These are phyloP conservation scores for Catocala sponsa DNA, from an alignment of 2,888 invertebrate species.

Conservation along the genomic window DNA sequence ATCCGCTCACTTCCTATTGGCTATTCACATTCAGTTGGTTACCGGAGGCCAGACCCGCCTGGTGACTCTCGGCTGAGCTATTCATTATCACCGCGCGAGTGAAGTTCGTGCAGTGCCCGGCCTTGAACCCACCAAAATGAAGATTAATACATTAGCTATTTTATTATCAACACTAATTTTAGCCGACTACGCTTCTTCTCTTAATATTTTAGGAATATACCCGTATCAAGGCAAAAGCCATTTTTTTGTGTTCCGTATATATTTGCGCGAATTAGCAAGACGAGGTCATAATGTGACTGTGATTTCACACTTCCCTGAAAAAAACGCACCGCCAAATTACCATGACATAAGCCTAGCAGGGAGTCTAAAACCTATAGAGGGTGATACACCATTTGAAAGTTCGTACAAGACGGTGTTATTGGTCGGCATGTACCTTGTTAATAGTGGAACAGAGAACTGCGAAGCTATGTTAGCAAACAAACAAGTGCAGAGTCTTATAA, in stretches of 20 bases:
- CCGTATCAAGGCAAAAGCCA: slow-evolving; percentile 91
- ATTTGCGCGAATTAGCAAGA: slow-evolving; percentile 87
- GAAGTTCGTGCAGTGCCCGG: slow-evolving; percentile 7
- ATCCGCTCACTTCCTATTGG: neutral
- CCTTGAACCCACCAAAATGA: slow-evolving; percentile 51
- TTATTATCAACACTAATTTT: slow-evolving; percentile 50
- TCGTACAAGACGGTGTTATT: slow-evolving; percentile 60
- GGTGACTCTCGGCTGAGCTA: slow-evolving; percentile 5
- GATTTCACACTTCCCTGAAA: slow-evolving; percentile 89
- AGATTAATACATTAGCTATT: slow-evolving; percentile 38
- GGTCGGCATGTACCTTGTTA: slow-evolving; percentile 54
- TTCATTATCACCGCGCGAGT: neutral
- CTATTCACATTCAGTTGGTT: slow-evolving; percentile 23
- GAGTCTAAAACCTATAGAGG: slow-evolving; percentile 58
- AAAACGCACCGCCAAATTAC: slow-evolving; percentile 84
- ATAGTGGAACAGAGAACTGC: slow-evolving; percentile 70
- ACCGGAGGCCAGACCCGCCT: slow-evolving; percentile 13
- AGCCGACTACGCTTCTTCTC: slow-evolving; percentile 44
- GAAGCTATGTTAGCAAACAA: slow-evolving; percentile 68
- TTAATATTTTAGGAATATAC: slow-evolving; percentile 90
- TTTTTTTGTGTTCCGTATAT: slow-evolving; percentile 89
- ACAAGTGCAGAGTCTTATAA: slow-evolving; percentile 72
- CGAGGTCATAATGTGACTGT: slow-evolving; percentile 91
- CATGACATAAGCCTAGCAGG: slow-evolving; percentile 87
- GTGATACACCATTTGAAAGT: slow-evolving; percentile 56